A percentile compares a stretch with the other conserved stretches of the same genome.
phyloP scores from a whole-genome alignment of 2,888 invertebrate species.

The Parasteatoda lunata region DNA sequence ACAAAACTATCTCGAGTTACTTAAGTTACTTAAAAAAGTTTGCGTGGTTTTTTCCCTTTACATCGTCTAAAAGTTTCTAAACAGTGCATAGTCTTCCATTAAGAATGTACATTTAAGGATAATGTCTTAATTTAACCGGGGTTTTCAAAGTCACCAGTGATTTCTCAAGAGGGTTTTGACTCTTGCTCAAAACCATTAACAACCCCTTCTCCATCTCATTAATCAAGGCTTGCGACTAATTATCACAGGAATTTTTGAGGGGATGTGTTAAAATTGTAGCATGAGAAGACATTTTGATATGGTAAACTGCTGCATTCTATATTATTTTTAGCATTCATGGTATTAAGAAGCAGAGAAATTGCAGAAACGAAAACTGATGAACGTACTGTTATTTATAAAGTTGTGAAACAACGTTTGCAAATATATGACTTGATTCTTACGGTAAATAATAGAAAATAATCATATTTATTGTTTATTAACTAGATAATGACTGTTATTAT shows the following conservation, averaged over 20 bases:
- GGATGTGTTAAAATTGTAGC: slow-evolving; percentile 38
- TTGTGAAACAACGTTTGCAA: too few species aligned
- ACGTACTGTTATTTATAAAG: too few species aligned
- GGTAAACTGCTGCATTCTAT: not conserved
- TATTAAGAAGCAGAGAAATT: too few species aligned
- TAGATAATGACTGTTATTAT: too few species aligned
- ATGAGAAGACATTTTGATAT: not conserved
- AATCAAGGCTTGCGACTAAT: slow-evolving; percentile 55
- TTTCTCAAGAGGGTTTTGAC: slow-evolving; percentile 62
- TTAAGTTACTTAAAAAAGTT: not conserved
- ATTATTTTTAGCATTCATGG: too few species aligned
- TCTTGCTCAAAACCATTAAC: slow-evolving; percentile 61
- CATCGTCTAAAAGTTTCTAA: slow-evolving; percentile 25
- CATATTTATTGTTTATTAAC: too few species aligned
- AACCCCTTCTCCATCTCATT: slow-evolving; percentile 56
- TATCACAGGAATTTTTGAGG: slow-evolving; percentile 33
- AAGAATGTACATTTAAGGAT: slow-evolving; percentile 42
- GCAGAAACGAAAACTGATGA: too few species aligned
- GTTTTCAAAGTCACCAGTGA: slow-evolving; percentile 58
- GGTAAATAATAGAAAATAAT: too few species aligned
- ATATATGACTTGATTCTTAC: too few species aligned
- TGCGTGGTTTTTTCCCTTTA: not conserved
- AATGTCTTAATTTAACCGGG: slow-evolving; percentile 58
- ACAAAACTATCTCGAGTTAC: not conserved
- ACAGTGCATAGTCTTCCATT: slow-evolving; percentile 46